Evolutionary conservation across 2,888 invertebrate genomes (phyloP), one percentile per base, ranked within the genome.

Genomic region (Atherix ibis): DNA sequence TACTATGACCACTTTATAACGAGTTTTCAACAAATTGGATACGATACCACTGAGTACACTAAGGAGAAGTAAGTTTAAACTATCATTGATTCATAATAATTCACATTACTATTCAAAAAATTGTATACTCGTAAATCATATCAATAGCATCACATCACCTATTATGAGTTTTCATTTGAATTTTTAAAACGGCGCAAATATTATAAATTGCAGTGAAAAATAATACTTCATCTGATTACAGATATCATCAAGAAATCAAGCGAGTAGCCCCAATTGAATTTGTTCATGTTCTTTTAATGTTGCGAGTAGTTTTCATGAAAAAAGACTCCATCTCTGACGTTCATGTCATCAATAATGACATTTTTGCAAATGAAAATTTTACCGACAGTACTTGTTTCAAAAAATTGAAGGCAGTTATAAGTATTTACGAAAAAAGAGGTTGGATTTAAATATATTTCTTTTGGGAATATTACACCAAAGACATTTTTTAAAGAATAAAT

Each of bases 1-100:
- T 73, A 73, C 46, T 62, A 70, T 43, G 52, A 64, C 1, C 58
- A 54, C 2, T 65, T 73, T 34, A 44, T 68, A 1, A 44, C 52
- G 1, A 50, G 55, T 13, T 44, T 73, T 15, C 46, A 48, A 17
- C 50, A 53, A 19, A 58, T 67, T 38, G 43, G 54, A 24, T 58
- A 62, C 32, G 45, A 58, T 25, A 46, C 61, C 2, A 52, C 53
- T 39, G 36, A 47, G 18, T 67, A 62, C 41, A 53, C 54, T 5
- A 64, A 58, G 48, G 52, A 62, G 5, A 49, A 48, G 46, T 68
- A 58, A 46, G 49, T 45, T 29, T 22, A n/a, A 8, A 22, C 10
- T 22, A 22, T 22, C n/a, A n/a, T n/a, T n/a, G n/a, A n/a, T n/a
- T n/a, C n/a, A n/a, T n/a, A n/a, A n/a, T n/a, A n/a, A n/a, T 24